phyloP scores from a whole-genome alignment of 2,888 invertebrate genomes.

The Mimumesa dahlbomi region DNA sequence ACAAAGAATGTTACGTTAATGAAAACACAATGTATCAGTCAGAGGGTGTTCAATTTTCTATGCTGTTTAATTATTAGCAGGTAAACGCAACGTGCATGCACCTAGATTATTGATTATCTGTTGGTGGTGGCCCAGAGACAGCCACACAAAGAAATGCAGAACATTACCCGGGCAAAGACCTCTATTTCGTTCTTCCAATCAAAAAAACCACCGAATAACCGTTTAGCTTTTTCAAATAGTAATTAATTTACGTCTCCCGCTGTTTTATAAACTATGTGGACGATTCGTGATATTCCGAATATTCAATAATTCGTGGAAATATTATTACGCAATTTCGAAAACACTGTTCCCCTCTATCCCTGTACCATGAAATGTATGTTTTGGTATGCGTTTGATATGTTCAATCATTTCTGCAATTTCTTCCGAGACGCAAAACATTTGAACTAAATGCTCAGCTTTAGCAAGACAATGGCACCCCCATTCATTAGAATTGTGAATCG shows the following conservation, averaged over 20 bases:
- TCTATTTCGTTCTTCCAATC: slow-evolving; percentile 16
- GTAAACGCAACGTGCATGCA: slow-evolving; percentile 22
- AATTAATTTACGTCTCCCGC: no score
- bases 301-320: no score
- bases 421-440: neutral
- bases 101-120: slow-evolving; percentile 60
- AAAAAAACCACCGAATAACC: neutral
- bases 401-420: neutral
- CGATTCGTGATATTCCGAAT: no score
- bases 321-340: no score
- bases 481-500: neutral
- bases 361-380: no score
- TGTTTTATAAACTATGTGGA: no score
- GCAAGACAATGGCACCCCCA: neutral
- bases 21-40: no score
- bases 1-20: no score
- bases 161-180: slow-evolving; percentile 27
- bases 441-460: neutral
- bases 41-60: neutral
- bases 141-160: slow-evolving; percentile 1
- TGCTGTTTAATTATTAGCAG: slow-evolving; percentile 10
- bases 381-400: no score
- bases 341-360: no score
- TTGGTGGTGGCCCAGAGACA: neutral
- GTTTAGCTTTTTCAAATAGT: no score